Evolutionary conservation across 2,113 vertebrate genomes (phyloP).

Genomic region (Brachionichthys hirsutus): DNA sequence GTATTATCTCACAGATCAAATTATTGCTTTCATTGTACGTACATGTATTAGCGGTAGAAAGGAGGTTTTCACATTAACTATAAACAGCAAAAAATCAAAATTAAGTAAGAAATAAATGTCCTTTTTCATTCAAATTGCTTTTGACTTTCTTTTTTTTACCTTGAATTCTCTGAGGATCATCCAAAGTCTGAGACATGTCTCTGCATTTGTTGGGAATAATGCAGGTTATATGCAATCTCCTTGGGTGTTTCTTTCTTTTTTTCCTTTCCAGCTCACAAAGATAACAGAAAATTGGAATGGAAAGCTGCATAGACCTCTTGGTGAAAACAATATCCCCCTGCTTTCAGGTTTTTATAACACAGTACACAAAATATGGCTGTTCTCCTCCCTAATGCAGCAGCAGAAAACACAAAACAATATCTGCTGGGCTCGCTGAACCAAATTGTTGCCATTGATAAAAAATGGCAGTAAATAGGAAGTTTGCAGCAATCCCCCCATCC

Average conservation of each 20-base stretch:
- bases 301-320: not conserved
- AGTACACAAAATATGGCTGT: not conserved
- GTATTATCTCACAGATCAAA: too few species aligned
- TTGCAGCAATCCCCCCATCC: constrained; percentile 16
- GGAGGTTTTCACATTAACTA: too few species aligned
- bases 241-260: not conserved
- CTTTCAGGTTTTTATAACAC: constrained; percentile 5
- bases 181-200: too few species aligned
- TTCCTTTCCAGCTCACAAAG: constrained; percentile 1
- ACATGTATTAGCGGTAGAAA: too few species aligned
- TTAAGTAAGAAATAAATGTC: too few species aligned
- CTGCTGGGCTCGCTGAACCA: constrained; percentile 1
- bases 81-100: too few species aligned
- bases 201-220: too few species aligned
- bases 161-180: too few species aligned
- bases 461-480: constrained; percentile 31
- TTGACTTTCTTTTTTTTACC: too few species aligned
- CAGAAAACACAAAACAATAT: constrained; percentile 14
- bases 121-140: too few species aligned
- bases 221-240: too few species aligned
- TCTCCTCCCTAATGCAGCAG: not conserved
- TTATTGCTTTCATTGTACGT: too few species aligned
- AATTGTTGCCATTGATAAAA: constrained; percentile 22
- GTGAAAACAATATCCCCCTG: not conserved
- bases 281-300: not conserved